Percentiles rank a stretch among this genome's conserved stretches.
These are phyloP conservation scores for Acheta domesticus DNA, from an alignment of 2,888 invertebrate species.

Conservation along the genomic window DNA sequence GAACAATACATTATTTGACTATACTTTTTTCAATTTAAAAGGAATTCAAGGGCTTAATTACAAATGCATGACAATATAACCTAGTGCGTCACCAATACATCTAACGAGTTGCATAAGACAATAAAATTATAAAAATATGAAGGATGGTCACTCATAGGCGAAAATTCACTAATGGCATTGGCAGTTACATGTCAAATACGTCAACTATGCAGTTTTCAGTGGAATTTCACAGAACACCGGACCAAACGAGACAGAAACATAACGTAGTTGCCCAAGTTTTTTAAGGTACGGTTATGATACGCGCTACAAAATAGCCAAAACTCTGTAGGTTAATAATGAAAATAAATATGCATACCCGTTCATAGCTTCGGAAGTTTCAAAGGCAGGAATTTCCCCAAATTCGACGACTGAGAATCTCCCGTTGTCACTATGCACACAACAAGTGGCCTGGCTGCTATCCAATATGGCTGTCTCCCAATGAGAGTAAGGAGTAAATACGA, in stretches of 20 bases:
- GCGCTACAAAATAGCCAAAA: not conserved
- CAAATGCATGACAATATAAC: no score
- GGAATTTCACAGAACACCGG: not conserved
- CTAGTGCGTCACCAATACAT: no score
- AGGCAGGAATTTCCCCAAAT: conserved; percentile 12
- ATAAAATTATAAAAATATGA: no score
- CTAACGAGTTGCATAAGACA: no score
- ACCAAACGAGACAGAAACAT: conserved; percentile 3
- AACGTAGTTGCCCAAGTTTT: not conserved
- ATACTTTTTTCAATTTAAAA: no score
- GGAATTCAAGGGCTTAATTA: no score
- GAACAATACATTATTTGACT: no score
- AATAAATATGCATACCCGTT: conserved; percentile 28
- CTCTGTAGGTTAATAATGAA: not conserved
- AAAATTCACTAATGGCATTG: no score
- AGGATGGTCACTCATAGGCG: no score
- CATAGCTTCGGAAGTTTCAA: conserved; percentile 18
- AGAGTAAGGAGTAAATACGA: not conserved
- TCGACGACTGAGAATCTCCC: conserved; percentile 19
- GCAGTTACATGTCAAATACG: no score
- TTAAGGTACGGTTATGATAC: not conserved
- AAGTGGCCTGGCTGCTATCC: conserved; percentile 29
- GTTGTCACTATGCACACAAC: conserved; percentile 28
- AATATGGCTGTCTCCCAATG: conserved; percentile 27
- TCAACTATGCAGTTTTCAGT: no score